Percentiles rank a stretch among this genome's conserved stretches.
phyloP scores from a whole-genome alignment of 2,113 vertebrate species.

The Saguinus imperator region DNA sequence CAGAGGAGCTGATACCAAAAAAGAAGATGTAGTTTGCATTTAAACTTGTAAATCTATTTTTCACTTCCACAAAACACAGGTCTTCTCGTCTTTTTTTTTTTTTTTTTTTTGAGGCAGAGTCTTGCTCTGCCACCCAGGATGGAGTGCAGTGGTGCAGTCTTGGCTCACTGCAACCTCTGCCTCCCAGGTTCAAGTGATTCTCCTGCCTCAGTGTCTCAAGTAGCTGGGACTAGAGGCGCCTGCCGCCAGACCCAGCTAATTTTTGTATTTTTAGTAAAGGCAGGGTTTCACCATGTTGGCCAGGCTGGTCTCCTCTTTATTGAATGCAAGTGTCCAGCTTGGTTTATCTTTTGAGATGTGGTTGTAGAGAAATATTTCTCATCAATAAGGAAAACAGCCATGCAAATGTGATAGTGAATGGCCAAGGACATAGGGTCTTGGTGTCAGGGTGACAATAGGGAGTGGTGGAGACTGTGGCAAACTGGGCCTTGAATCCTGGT shows the following conservation, averaged over 20 bases:
- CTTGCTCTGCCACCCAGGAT: too few species aligned
- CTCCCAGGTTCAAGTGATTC: too few species aligned
- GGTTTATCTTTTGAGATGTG: neutral
- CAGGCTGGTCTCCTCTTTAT: neutral
- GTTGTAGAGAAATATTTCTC: neutral
- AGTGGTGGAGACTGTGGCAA: neutral
- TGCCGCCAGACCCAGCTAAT: too few species aligned
- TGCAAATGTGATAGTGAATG: accelerated
- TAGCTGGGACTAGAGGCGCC: too few species aligned
- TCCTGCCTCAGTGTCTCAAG: too few species aligned
- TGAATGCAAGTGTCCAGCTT: neutral
- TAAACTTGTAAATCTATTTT: neutral
- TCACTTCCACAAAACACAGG: neutral
- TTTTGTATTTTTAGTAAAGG: too few species aligned
- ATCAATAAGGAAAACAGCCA: neutral
- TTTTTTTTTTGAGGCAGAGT: too few species aligned
- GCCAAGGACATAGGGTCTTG: accelerated
- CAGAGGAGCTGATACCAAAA: too few species aligned
- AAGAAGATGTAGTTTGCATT: accelerated
- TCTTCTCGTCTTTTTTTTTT: neutral
- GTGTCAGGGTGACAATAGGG: neutral
- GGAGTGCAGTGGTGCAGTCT: too few species aligned
- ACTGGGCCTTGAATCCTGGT: neutral
- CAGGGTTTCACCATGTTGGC: too few species aligned
- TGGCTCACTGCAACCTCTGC: too few species aligned